Evolutionary conservation across 1,140 invertebrate species (phyloP), one percentile per base, ranked within the genome.

Genomic region (Lepidostoma basale): DNA sequence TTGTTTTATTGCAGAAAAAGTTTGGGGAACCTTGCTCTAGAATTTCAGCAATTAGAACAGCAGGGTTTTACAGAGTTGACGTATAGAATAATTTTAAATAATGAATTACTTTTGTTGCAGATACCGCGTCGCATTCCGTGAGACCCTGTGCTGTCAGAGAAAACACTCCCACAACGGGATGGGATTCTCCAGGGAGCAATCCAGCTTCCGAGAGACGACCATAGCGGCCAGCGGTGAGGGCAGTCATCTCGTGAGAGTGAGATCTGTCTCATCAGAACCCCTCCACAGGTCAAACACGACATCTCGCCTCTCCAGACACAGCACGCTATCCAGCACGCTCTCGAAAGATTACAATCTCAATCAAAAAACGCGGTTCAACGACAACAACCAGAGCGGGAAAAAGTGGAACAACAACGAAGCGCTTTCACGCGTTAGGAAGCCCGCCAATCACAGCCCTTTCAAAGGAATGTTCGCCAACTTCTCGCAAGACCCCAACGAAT

Each of bases 51-150:
- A n/a, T n/a, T n/a, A n/a, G n/a, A n/a, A n/a, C n/a, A n/a, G n/a
- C n/a, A n/a, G n/a, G n/a, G n/a, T n/a, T n/a, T n/a, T n/a, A n/a
- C n/a, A n/a, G n/a, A n/a, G n/a, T n/a, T n/a, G n/a, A n/a, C n/a
- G n/a, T n/a, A n/a, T n/a, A n/a, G n/a, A n/a, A n/a, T n/a, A n/a
- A n/a, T n/a, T n/a, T n/a, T n/a, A n/a, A n/a, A n/a, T n/a, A n/a
- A n/a, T n/a, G n/a, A n/a, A n/a, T n/a, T n/a, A n/a, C n/a, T 33
- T 56, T 47, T 59, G 62, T 73, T 62, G 10, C 75, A 90, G 90
- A 72, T 97, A 94, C 78, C 83, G 94, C 10, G 83, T 87, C 1
- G 94, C 93, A 1, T 96, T 96, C 73, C 87, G 85, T 60, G 86
- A 90, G 74, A 89, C 88, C 1, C 80, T 91, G 1, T 90, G 87